These are phyloP conservation scores for Morbakka virulenta DNA, from an alignment of 30 jellyfish, hydroid and myxozoan genomes.

Conservation along the genomic window DNA sequence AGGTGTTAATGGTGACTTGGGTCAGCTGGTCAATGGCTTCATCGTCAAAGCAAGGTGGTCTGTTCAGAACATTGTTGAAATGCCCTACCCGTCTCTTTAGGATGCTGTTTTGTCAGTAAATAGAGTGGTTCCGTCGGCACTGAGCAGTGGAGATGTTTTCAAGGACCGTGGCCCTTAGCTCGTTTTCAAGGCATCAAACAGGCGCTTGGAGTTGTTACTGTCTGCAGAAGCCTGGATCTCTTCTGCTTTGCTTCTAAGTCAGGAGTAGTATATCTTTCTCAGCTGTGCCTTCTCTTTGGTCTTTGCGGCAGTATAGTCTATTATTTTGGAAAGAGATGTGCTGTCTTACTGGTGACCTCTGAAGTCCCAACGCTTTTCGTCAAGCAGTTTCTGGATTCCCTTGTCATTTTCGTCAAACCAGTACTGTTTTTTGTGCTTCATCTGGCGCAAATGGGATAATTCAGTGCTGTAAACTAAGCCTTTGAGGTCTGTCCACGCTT, in stretches of 20 bases:
- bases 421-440: neutral
- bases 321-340: neutral
- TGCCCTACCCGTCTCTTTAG: constrained; percentile 51
- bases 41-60: constrained; percentile 6
- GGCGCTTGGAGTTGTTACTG: neutral
- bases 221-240: constrained; percentile 28
- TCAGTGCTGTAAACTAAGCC: neutral
- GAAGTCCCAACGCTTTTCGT: too few relatives aligned
- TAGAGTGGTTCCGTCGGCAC: neutral
- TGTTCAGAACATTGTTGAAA: constrained; percentile 31
- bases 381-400: too few relatives aligned
- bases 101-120: constrained; percentile 9
- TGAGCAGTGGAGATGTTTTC: constrained; percentile 11
- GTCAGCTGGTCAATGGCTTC: constrained; percentile 35
- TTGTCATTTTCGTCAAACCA: too few relatives aligned
- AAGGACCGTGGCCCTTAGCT: constrained; percentile 37
- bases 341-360: neutral
- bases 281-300: neutral
- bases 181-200: neutral
- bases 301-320: neutral
- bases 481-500: neutral
- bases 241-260: constrained; percentile 19
- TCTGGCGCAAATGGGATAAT: neutral
- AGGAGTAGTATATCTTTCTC: constrained; percentile 10
- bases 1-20: too few relatives aligned